Evolutionary conservation across 2,888 invertebrate genomes (phyloP).

Genomic region (Macrosoma leucophasiata): DNA sequence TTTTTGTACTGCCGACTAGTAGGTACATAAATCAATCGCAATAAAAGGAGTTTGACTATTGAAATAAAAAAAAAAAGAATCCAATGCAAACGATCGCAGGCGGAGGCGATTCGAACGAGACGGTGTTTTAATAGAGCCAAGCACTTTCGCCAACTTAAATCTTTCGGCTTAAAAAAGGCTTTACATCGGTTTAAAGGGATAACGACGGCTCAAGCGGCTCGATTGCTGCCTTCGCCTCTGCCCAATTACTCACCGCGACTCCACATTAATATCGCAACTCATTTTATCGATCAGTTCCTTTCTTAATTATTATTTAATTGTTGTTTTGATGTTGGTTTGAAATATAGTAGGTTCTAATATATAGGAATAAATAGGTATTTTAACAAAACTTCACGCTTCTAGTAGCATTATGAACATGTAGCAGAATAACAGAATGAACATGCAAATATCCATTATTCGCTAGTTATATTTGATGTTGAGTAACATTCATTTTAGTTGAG

Average conservation of each 20-base stretch:
- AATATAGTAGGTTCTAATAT: too few species aligned
- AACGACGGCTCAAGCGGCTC: constrained; percentile 59
- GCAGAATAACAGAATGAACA: too few species aligned
- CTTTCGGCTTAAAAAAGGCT: constrained; percentile 74
- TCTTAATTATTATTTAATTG: too few species aligned
- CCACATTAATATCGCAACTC: constrained; percentile 62
- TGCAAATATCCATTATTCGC: too few species aligned
- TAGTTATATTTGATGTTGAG: too few species aligned
- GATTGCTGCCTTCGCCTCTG: constrained; percentile 65
- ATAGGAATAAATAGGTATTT: too few species aligned
- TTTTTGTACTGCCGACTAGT: too few species aligned
- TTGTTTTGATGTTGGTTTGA: too few species aligned
- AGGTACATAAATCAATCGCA: constrained; percentile 14
- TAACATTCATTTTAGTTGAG: too few species aligned
- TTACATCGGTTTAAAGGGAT: constrained; percentile 73
- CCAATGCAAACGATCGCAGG: constrained; percentile 27
- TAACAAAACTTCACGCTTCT: too few species aligned
- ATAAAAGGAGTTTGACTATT: constrained; percentile 21
- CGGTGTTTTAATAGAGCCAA: constrained; percentile 70
- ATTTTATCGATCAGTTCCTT: too few species aligned
- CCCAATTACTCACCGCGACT: constrained; percentile 65
- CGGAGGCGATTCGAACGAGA: constrained; percentile 45
- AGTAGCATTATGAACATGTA: too few species aligned
- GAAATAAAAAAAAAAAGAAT: constrained; percentile 20
- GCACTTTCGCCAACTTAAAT: constrained; percentile 73